phyloP scores from a whole-genome alignment of 2,888 invertebrate species.

The Dyspetes luteomarginatus region DNA sequence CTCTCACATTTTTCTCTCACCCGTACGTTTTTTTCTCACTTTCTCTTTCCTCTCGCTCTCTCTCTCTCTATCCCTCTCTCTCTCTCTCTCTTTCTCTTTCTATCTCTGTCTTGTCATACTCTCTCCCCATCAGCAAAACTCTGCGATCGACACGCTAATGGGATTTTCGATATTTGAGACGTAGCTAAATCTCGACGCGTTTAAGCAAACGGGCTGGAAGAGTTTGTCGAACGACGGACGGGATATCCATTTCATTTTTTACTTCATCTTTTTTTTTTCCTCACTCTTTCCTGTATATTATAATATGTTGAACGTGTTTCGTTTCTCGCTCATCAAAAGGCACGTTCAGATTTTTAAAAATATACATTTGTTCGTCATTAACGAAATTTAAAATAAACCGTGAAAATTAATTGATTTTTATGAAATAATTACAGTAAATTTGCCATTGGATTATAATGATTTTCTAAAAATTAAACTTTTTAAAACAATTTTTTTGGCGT shows the following conservation, averaged over 20 bases:
- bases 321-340: constrained; percentile 1
- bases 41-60: constrained; percentile 12
- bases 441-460: too few species aligned
- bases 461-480: too few species aligned
- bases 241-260: constrained; percentile 55
- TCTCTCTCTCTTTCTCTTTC: constrained; percentile 1
- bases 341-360: too few species aligned
- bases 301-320: neutral
- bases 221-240: constrained; percentile 63
- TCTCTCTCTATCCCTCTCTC: neutral
- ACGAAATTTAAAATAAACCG: too few species aligned
- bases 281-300: constrained; percentile 9
- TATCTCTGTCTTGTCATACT: neutral
- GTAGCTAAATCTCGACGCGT: constrained; percentile 64
- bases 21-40: constrained; percentile 11
- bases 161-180: constrained; percentile 68
- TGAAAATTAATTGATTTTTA: too few species aligned
- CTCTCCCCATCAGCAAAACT: constrained; percentile 36
- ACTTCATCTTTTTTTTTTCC: neutral
- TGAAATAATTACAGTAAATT: too few species aligned
- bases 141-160: constrained; percentile 64
- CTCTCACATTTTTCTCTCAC: neutral
- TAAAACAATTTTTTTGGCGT: too few species aligned
- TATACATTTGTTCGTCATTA: too few species aligned
- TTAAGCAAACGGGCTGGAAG: constrained; percentile 66